Evolutionary conservation across 2,113 vertebrate genomes (phyloP), one percentile per base, ranked within the genome.

Genomic region (Plotosus lineatus): DNA sequence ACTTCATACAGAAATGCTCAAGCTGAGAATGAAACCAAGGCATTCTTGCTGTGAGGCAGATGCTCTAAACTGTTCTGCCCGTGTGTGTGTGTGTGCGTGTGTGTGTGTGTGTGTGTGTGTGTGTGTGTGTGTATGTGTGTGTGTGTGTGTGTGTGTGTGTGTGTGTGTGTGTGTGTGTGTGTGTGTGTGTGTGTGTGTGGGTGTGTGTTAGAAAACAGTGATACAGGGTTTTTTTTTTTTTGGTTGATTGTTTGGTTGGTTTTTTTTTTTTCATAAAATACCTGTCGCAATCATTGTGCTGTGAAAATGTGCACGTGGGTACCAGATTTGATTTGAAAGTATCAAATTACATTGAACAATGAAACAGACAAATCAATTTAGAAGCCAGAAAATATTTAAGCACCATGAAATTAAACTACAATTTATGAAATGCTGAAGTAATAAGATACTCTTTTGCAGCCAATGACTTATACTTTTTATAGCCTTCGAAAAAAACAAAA

Each of bases 401-500:
- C 71, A 69, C 56, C 68, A 76, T 71, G 66, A 88, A 83, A 86
- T 83, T 55, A 78, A 89, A 85, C 56, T 66, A 7, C 73, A 71
- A 40, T 66, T 85, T 66, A 60, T 66, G 31, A 36, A 74, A 23
- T 71, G 74, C 28, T 23, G 19, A 77, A 68, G 58, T 84, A 83
- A 78, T 83, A 63, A 81, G 61, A 69, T 74, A 55, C 50, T 8
- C 1, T 48, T 80, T 69, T 63, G 65, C 46, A 58, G 60, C n/a
- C 7, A 85, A 79, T 68, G 44, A 51, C 77, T 40, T 56, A 28
- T 53, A 56, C 12, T 26, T 63, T 48, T 63, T 48, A 21, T 44
- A 51, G 61, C 61, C 42, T 44, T 53, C 31, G 33, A 82, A 74
- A 72, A 75, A 36, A 75, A 46, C 8, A 48, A 42, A 23, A 23